Conservation (phyloP, 2,888 invertebrate species). For the Andricus curvator region DNA sequence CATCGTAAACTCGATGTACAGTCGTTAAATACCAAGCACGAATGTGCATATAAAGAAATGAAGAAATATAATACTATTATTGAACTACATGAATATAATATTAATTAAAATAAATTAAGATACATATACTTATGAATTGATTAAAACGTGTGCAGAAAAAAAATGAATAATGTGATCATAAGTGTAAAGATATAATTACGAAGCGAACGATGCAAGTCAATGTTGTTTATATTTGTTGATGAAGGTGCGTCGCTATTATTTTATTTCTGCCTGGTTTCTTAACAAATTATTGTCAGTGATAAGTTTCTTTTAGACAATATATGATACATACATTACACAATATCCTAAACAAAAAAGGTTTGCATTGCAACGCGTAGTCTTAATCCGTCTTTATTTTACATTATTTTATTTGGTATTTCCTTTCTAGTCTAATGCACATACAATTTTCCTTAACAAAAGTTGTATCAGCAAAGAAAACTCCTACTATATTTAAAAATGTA, state of each 20-base stretch:
- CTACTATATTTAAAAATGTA: not conserved
- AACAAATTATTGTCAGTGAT: not conserved
- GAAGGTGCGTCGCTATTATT: constrained; percentile 43
- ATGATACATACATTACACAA: not conserved
- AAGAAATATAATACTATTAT: constrained; percentile 43
- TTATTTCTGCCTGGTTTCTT: not conserved
- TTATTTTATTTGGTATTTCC: constrained; percentile 20
- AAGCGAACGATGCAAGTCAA: constrained; percentile 60
- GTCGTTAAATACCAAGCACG: not conserved
- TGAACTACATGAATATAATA: not conserved
- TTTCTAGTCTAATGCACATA: constrained; percentile 18
- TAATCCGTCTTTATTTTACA: constrained; percentile 10
- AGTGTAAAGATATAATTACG: constrained; percentile 57
- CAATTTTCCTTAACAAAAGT: not conserved
- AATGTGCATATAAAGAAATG: constrained; percentile 36
- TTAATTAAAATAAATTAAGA: constrained; percentile 54
- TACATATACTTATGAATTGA: constrained; percentile 39
- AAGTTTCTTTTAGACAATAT: not conserved
- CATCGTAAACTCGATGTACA: not conserved
- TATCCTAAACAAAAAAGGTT: not conserved
- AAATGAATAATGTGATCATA: constrained; percentile 51
- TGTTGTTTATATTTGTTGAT: constrained; percentile 67
- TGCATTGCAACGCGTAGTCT: not conserved
- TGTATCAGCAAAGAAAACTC: not conserved
- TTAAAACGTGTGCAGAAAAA: constrained; percentile 35